Base-by-base conservation (phyloP, 2,888 invertebrate genomes). In the Rambutsinella grinnellia region DNA sequence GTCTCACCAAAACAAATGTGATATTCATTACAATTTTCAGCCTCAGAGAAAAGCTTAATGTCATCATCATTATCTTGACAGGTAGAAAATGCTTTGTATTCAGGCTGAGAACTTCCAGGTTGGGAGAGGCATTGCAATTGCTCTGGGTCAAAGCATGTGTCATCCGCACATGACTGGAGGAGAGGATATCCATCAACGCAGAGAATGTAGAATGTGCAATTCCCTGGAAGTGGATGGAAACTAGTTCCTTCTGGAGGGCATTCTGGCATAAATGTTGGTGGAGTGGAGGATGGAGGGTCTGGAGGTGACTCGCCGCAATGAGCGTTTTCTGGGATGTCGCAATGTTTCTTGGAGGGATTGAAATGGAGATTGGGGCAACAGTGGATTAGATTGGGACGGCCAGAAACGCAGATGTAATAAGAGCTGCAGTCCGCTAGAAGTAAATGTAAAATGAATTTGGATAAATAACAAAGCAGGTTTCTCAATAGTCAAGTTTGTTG, bases 291-390 rank as follows among this genome's bases (percentile, higher is more conserved):
- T 19, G 74, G 74, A 1, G 58, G 15, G 85, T 82, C 84, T 21
- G 85, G 84, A 46, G 85, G 83, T 27, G 85, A 85, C 71, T 84
- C 85, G 51, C 85, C 84, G 68, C 86, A 65, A 24, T 72, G 85
- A 46, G 83, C 84, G 17, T 85, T 81, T 17, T 83, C 61, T 85
- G 85, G 71, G 85, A 85, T 61, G 83, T 79, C 24, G 83, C 82
- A 27, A n/a, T 77, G 71, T 26, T 67, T 56, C 5, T 49, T n/a
- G 8, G 2, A 17, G 1, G 71, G 71, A 21, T 77, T 71, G 26
- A 77, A 77, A 5, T 21, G 46, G 1, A 71, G 46, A 8, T 71
- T 71, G 0, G 49, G 61, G 0, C 71, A 44, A 44, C 77, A 77
- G 15, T 65, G 23, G 15, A 44, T 58, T 17, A 49, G 23, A 44